phyloP scores from a whole-genome alignment of 2,797 vertebrate genomes.

The Myotis myotis region DNA sequence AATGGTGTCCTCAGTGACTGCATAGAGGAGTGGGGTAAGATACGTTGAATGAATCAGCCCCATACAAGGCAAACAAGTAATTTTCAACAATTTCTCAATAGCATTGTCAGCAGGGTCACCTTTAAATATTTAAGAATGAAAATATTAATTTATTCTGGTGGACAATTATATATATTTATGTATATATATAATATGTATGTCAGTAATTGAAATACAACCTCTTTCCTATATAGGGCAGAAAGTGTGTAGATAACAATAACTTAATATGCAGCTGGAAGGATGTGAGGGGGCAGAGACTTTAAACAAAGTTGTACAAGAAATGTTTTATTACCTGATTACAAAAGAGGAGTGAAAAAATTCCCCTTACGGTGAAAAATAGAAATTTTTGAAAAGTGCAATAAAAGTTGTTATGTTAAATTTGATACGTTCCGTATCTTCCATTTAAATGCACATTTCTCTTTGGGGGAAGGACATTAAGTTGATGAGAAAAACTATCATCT shows the following conservation, averaged over 20 bases:
- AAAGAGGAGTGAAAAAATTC: background rate
- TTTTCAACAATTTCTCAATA: background rate
- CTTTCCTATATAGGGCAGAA: background rate
- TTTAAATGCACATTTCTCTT: background rate
- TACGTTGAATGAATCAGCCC: background rate
- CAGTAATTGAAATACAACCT: background rate
- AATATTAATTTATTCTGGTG: background rate
- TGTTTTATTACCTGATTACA: background rate
- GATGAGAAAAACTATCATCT: background rate
- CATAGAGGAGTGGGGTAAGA: background rate
- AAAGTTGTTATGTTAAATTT: slow-evolving; percentile 18
- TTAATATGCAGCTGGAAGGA: background rate
- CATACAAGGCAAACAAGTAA: background rate
- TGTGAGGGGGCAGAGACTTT: background rate
- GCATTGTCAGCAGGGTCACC: background rate
- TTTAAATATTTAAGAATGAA: background rate
- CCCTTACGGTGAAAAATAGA: background rate
- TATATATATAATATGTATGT: background rate
- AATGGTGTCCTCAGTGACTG: background rate
- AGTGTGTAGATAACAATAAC: background rate
- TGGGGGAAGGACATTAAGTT: background rate
- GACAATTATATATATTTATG: background rate
- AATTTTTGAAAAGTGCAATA: background rate
- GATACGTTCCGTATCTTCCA: background rate
- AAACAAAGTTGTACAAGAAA: background rate